A percentile compares a stretch with the other conserved stretches of the same genome.
These are phyloP conservation scores for Brachionus paranguensis DNA, from an alignment of 1,140 invertebrate species.

Conservation along the genomic window DNA sequence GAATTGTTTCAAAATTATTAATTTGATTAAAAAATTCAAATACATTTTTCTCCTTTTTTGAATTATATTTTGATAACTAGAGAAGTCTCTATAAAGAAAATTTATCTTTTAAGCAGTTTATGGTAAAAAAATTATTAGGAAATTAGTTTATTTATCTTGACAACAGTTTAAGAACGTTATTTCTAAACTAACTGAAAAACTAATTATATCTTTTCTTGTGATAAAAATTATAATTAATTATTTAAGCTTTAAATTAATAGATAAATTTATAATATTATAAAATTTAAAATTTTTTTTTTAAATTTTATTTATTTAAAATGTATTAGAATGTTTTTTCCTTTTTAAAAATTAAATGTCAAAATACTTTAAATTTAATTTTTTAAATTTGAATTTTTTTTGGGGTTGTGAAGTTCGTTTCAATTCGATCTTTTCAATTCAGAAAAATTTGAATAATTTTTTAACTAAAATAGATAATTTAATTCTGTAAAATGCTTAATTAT, in stretches of 20 bases:
- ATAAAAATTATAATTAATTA: not conserved
- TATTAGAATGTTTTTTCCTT: too few species aligned
- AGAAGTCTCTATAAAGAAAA: not conserved
- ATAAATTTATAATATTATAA: not conserved
- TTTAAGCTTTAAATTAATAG: not conserved
- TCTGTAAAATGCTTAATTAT: too few species aligned
- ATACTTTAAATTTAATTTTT: too few species aligned
- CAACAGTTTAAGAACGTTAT: not conserved
- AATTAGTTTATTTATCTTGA: not conserved
- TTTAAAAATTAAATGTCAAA: too few species aligned
- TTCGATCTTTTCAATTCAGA: too few species aligned
- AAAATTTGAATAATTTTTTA: too few species aligned
- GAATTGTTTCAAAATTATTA: not conserved
- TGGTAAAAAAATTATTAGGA: not conserved
- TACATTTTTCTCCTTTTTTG: not conserved
- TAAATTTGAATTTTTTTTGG: too few species aligned
- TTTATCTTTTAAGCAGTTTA: not conserved
- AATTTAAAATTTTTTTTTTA: too few species aligned
- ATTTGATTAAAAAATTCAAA: not conserved
- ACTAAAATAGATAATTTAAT: too few species aligned
- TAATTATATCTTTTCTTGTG: not conserved
- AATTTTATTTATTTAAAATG: too few species aligned
- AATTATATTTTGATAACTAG: not conserved
- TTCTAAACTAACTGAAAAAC: not conserved
- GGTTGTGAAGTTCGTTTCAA: too few species aligned